Conservation (phyloP, 2,888 invertebrate genomes). For the Amphipoea oculea region DNA sequence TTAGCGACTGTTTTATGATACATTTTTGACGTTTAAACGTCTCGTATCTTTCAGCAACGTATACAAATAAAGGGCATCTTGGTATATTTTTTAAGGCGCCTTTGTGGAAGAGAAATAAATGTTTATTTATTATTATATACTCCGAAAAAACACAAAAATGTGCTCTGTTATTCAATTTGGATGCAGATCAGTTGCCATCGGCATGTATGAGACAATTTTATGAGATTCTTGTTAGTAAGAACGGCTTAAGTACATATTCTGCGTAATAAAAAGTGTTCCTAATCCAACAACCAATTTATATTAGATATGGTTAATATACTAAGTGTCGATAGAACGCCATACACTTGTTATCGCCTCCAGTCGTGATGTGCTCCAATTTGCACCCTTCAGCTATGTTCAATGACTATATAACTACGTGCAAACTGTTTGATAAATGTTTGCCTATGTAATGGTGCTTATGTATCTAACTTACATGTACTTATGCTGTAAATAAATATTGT, state of each 20-base stretch:
- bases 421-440: conserved; percentile 54
- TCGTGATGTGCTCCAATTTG: conserved; percentile 86
- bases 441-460: conserved; percentile 45
- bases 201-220: neutral
- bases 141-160: neutral
- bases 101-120: too few species aligned
- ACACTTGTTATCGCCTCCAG: conserved; percentile 77
- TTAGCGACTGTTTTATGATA: neutral
- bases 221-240: neutral
- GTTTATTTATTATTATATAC: too few species aligned
- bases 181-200: neutral
- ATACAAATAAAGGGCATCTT: neutral
- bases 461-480: conserved; percentile 15
- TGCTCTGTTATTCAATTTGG: neutral
- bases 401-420: conserved; percentile 22
- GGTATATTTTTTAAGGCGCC: too few species aligned
- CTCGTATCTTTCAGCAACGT: neutral
- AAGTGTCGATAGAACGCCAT: conserved; percentile 56
- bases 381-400: conserved; percentile 60
- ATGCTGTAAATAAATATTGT: conserved; percentile 38
- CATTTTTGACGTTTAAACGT: neutral
- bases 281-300: conserved; percentile 13
- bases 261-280: conserved; percentile 1
- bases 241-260: neutral
- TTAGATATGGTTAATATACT: conserved; percentile 29